Base-by-base conservation (phyloP, 2,797 vertebrate species). In the Ibycter americanus region DNA sequence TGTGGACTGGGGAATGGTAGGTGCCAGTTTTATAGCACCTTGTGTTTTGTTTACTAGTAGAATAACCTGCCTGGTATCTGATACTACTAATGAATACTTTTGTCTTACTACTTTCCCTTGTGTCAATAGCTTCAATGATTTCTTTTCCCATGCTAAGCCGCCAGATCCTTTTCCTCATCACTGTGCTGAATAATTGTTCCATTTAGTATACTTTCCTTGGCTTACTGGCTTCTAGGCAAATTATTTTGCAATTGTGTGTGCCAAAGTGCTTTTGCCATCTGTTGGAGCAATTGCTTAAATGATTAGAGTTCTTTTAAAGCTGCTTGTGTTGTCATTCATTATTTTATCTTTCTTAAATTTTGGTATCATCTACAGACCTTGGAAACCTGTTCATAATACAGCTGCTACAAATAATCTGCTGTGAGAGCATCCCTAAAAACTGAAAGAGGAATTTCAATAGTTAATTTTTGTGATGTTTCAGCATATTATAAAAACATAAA, bases 251-350 rank as follows among this genome's bases (percentile, higher is more conserved):
- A 73, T 96, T 55, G 36, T 91, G 74, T 91, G 36, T 11, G 46
- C 72, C 42, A 21, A 84, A 88, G 84, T 95, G 89, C 47, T 88
- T 97, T 97, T 97, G 83, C 97, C 96, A 94, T 98, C 96, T 98
- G 97, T 97, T 97, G 95, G 55, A 89, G 87, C 84, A 88, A 93
- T 89, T 65, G 34, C 5, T 94, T 79, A 95, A 93, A 91, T 87
- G 83, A 97, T 38, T 87, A 77, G 85, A 96, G 49, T 96, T 61
- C 93, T 92, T 84, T 83, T 46, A 81, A 84, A 93, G 85, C 92
- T 91, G 82, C 78, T 82, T 90, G 22, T 79, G 44, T 88, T 92
- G 85, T 77, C 84, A 68, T 80, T 91, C 52, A 49, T 97, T 82
- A 67, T 91, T 97, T 94, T 87, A 49, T 91, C 27, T 76, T 77